Percentiles rank a stretch among this genome's conserved stretches.
Conservation (phyloP, 2,888 invertebrate genomes). For the Lacanobia oleracea region DNA sequence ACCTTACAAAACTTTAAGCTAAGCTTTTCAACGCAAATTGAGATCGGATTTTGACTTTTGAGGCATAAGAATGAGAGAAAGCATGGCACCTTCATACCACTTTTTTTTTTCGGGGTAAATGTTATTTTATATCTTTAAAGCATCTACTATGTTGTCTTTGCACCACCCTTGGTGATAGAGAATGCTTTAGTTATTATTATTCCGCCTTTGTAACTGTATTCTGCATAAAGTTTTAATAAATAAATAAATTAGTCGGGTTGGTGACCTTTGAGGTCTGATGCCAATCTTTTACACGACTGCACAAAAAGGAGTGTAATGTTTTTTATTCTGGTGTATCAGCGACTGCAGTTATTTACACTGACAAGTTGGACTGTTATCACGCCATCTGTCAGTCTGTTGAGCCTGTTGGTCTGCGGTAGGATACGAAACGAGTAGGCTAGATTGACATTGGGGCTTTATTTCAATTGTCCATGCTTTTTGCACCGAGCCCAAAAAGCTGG, state of each 20-base stretch:
- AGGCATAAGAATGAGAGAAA: neutral
- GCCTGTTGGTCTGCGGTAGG: neutral
- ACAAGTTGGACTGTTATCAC: conserved; percentile 14
- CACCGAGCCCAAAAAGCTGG: neutral
- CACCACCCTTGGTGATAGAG: no score
- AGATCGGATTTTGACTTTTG: neutral
- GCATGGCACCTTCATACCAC: no score
- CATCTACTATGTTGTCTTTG: no score
- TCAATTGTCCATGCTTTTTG: neutral
- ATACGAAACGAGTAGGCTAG: neutral
- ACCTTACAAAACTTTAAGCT: neutral
- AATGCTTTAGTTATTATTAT: no score
- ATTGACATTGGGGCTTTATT: neutral
- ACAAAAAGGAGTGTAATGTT: neutral
- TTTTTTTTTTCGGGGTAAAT: no score
- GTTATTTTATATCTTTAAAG: no score
- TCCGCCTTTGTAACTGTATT: no score
- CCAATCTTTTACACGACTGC: neutral
- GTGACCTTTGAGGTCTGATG: no score
- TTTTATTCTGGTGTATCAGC: conserved; percentile 4
- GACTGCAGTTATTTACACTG: conserved; percentile 17
- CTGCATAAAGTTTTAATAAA: no score
- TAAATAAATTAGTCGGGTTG: no score
- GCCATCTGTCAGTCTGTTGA: conserved; percentile 25
- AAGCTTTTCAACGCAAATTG: neutral